Evolutionary conservation across 2,797 vertebrate species (phyloP).

Genomic region (Cryptoblepharus egeriae): DNA sequence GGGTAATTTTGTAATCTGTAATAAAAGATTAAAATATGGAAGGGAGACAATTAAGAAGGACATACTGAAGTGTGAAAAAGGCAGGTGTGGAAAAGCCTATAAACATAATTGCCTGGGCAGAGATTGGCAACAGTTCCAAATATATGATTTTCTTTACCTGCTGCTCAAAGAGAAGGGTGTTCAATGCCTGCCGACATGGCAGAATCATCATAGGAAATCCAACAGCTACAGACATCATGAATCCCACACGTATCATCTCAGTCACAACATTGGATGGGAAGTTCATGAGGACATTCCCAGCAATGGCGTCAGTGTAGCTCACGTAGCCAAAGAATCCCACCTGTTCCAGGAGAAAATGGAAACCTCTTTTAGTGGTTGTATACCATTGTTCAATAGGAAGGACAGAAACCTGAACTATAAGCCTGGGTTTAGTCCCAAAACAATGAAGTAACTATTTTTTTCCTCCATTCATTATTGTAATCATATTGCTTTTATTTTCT

Average conservation of each 20-base stretch:
- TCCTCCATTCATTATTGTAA: background rate
- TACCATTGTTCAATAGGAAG: background rate
- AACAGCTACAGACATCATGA: conserved; percentile 98
- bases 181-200: conserved; percentile 95
- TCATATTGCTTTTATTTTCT: background rate
- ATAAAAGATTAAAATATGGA: background rate
- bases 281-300: conserved; percentile 95
- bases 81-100: background rate
- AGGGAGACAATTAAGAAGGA: background rate
- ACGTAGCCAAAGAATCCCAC: conserved; percentile 98
- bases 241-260: conserved; percentile 93
- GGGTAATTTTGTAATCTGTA: background rate
- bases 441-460: background rate
- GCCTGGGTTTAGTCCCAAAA: background rate
- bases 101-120: background rate
- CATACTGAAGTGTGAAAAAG: background rate
- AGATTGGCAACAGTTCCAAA: background rate
- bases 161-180: conserved; percentile 97
- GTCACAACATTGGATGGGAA: conserved; percentile 98
- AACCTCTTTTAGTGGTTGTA: background rate
- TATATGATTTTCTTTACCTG: conserved; percentile 81
- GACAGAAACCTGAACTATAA: background rate
- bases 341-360: conserved; percentile 69
- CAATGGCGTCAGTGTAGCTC: conserved; percentile 93
- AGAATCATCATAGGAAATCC: conserved; percentile 99